Base-by-base conservation (phyloP, 2,888 invertebrate genomes). In the Cosmia pyralina region DNA sequence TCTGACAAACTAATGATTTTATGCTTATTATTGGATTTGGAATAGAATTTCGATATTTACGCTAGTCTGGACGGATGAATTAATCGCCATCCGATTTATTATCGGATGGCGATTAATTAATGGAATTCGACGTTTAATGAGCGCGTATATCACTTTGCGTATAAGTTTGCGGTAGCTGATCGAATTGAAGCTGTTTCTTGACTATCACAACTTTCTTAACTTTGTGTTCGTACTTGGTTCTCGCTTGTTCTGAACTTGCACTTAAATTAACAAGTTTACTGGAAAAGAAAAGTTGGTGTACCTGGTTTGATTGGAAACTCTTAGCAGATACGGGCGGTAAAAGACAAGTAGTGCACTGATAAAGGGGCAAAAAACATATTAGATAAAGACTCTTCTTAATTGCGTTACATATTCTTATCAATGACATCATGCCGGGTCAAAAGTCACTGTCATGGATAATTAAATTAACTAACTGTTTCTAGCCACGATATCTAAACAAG, bases 1-100 rank as follows among this genome's bases (percentile, higher is more conserved):
- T 58, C 53, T 57, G 66, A 55, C 60, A 65, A n/a, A 53, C 58
- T 74, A 72, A 79, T 82, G 67, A 70, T 82, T 72, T 58, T 67
- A 67, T 66, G 75, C 67, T 64, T 64, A 75, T 69, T 73, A 64
- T 28, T 28, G 28, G 28, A 28, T 28, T 57, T 58, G 22, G 44
- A 77, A 75, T 75, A 73, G 79, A 66, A 71, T 71, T 65, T 67
- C 67, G 60, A 69, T 62, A 69, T 68, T 74, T n/a, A n/a, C n/a
- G n/a, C n/a, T n/a, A n/a, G 19, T 53, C 6, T 11, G 53, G 15
- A 38, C 15, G 22, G 44, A 17, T 69, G 55, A 38, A n/a, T n/a
- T 50, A 58, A 48, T n/a, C n/a, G n/a, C n/a, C n/a, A 69, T 66
- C 67, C 17, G 48, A 75, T 38, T 4, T 17, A 63, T 55, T 64